Percentiles rank a stretch among this genome's conserved stretches.
These are phyloP conservation scores for Ciona savignyi DNA, from an alignment of 23 tunicate species.

Conservation along the genomic window DNA sequence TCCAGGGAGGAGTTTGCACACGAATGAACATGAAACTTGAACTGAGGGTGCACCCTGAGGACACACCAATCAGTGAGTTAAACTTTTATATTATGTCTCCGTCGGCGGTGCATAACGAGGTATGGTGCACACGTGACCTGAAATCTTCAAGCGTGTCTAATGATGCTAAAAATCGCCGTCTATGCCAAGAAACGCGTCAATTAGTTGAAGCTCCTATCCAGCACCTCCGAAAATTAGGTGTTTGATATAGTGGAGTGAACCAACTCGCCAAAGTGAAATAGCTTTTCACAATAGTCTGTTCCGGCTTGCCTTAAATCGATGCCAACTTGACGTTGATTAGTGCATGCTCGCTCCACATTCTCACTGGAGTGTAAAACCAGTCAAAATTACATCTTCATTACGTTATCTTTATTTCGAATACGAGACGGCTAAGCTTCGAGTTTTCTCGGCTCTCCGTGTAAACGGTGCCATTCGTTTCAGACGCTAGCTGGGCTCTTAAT, in stretches of 20 bases:
- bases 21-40: slow-evolving; percentile 55
- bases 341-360: neutral
- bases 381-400: neutral
- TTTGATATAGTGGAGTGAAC: neutral
- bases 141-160: neutral
- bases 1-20: slow-evolving; percentile 74
- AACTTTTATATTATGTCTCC: neutral
- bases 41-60: slow-evolving; percentile 28
- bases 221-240: neutral
- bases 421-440: too few relatives aligned
- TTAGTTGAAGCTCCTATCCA: neutral
- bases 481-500: too few relatives aligned
- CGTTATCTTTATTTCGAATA: too few relatives aligned
- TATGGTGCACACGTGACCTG: neutral
- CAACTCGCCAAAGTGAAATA: neutral
- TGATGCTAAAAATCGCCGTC: neutral
- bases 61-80: neutral
- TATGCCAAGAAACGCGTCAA: neutral
- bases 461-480: too few relatives aligned
- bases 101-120: neutral
- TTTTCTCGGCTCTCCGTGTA: too few relatives aligned
- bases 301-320: neutral
- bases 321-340: neutral
- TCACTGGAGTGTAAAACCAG: neutral
- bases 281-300: neutral